Evolutionary conservation across 2,113 vertebrate genomes (phyloP), one percentile per base, ranked within the genome.

Genomic region (Oceanites oceanicus): DNA sequence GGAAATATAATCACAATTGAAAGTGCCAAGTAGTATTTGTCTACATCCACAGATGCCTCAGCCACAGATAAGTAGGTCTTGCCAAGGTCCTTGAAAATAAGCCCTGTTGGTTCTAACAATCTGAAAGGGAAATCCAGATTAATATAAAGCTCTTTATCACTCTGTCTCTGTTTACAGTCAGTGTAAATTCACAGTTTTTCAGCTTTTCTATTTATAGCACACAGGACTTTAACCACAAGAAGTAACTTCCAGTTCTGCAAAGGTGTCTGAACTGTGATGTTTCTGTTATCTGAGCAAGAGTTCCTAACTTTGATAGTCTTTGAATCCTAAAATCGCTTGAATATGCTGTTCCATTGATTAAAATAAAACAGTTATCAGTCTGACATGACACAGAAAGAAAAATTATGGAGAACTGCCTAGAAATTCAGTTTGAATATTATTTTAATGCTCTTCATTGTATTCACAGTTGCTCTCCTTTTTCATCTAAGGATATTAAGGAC

Each of bases 101-200:
- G 93, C 61, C 89, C 52, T 9, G 9, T 47, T 86, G 83, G 18
- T 26, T 95, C n/a, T 78, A 65, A 75, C 38, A 79, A 40, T n/a
- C 77, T 88, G 84, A 91, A 95, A 92, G 92, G 58, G 87, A 94
- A 96, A 95, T 93, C 81, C 81, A 94, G 81, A 91, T 93, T 85
- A 96, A 81, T 94, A 85, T 73, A 85, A 94, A 93, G 56, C 61
- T 72, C 83, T 92, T 75, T 75, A 75, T 85, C 56, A 72, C 47
- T 50, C 59, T 91, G 84, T 83, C 75, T 94, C 45, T 91, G 27
- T 67, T 91, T 80, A 61, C 86, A 92, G 76, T 78, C 59, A 72
- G 86, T 68, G 94, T 26, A 78, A 86, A 89, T 78, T 96, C 84
- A 91, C 84, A 75, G 56, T 40, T 96, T 86, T 96, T 92, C 73